These are phyloP conservation scores for Phylloscopus trochiloides DNA, from an alignment of 2,113 vertebrate species.

Conservation along the genomic window DNA sequence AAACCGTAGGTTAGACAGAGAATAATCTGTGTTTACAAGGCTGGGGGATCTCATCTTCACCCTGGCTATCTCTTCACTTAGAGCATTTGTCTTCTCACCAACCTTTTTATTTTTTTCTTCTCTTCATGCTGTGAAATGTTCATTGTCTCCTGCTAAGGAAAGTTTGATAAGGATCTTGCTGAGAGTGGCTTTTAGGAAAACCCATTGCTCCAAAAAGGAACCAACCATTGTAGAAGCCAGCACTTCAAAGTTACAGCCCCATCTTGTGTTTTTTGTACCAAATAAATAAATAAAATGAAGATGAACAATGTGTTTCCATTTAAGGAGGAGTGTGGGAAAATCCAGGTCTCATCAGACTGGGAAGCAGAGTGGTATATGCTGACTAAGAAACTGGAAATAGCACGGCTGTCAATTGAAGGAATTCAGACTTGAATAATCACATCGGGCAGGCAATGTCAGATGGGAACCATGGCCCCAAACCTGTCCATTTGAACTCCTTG, in stretches of 20 bases:
- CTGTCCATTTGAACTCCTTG: not conserved
- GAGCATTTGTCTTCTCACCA: not conserved
- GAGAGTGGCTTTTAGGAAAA: slow-evolving; percentile 66
- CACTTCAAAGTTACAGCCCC: slow-evolving; percentile 68
- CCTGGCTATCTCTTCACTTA: not conserved
- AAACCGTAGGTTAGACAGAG: not conserved
- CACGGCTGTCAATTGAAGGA: not conserved
- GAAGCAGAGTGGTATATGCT: not conserved
- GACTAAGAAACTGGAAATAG: slow-evolving; percentile 57
- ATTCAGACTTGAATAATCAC: slow-evolving; percentile 41
- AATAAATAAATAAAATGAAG: slow-evolving; percentile 68
- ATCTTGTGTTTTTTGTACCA: slow-evolving; percentile 67
- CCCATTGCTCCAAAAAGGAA: slow-evolving; percentile 58
- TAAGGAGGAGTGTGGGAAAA: slow-evolving; percentile 71
- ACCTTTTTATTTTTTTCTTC: slow-evolving; percentile 15
- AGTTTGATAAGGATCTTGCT: slow-evolving; percentile 72
- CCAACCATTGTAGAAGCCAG: slow-evolving; percentile 41
- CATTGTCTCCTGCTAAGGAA: slow-evolving; percentile 66
- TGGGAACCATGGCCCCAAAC: not conserved
- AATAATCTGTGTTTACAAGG: slow-evolving; percentile 21
- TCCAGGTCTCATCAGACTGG: slow-evolving; percentile 61
- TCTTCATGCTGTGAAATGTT: slow-evolving; percentile 57
- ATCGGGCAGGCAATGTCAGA: not conserved
- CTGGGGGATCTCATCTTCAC: not conserved
- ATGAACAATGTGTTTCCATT: slow-evolving; percentile 73